Evolutionary conservation across 2,797 vertebrate species (phyloP).

Genomic region (Thripadectes ignobilis): DNA sequence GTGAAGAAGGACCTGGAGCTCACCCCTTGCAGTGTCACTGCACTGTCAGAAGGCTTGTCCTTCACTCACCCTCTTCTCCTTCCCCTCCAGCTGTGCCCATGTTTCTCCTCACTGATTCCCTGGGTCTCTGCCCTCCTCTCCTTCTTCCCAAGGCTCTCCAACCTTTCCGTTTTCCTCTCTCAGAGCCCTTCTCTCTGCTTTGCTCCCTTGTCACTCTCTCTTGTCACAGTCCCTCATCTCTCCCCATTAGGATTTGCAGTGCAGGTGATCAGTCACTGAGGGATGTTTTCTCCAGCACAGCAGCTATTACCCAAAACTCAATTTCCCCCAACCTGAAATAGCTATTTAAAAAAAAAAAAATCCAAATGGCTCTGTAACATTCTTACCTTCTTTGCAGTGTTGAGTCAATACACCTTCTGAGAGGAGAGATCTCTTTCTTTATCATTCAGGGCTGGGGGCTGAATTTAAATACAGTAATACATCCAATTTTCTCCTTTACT

Average conservation of each 20-base stretch:
- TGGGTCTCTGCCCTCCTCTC: conserved; percentile 69
- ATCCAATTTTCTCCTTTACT: conserved; percentile 57
- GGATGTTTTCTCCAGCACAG: conserved; percentile 27
- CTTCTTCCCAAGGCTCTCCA: not conserved
- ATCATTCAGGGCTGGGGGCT: conserved; percentile 46
- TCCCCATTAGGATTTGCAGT: conserved; percentile 53
- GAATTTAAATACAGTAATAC: conserved; percentile 63
- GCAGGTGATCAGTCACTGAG: conserved; percentile 70
- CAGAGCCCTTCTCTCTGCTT: not conserved
- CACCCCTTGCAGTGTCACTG: not conserved
- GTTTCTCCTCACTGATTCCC: not conserved
- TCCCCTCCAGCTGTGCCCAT: conserved; percentile 14
- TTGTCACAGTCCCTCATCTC: conserved; percentile 42
- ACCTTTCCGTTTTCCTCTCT: not conserved
- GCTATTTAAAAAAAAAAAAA: not conserved
- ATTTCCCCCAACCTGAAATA: conserved; percentile 47
- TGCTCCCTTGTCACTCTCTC: not conserved
- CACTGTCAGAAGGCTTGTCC: not conserved
- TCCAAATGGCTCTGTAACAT: conserved; percentile 31
- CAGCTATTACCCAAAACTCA: conserved; percentile 61
- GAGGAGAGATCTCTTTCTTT: conserved; percentile 50
- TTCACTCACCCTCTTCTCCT: conserved; percentile 27
- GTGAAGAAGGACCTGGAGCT: not conserved
- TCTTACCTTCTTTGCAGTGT: conserved; percentile 31
- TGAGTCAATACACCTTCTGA: conserved; percentile 25